These are phyloP conservation scores for Phrixothrix hirtus DNA, from an alignment of 2,888 invertebrate species.

Conservation along the genomic window DNA sequence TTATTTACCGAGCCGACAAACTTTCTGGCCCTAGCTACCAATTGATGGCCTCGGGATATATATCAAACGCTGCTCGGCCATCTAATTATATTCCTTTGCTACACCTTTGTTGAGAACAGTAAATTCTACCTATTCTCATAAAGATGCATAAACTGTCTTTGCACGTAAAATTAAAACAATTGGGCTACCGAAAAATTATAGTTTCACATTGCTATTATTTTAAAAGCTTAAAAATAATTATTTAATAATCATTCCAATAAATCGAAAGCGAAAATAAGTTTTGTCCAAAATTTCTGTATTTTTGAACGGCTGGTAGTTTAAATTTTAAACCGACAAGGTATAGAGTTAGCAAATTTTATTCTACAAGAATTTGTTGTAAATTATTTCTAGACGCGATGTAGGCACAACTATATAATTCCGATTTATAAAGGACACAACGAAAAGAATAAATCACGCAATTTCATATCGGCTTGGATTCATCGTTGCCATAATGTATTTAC, in stretches of 20 bases:
- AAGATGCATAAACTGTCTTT: neutral
- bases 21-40: conserved; percentile 53
- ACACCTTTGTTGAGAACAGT: conserved; percentile 35
- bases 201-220: too few relatives aligned
- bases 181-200: neutral
- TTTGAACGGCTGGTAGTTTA: too few relatives aligned
- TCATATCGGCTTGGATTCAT: neutral
- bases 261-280: too few relatives aligned
- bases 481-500: conserved; percentile 1
- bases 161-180: neutral
- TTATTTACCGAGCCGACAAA: conserved; percentile 54
- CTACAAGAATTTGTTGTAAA: too few relatives aligned
- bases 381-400: too few relatives aligned
- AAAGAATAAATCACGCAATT: neutral
- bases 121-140: conserved; percentile 28
- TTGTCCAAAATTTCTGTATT: too few relatives aligned
- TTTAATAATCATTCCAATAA: too few relatives aligned
- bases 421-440: too few relatives aligned
- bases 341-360: too few relatives aligned
- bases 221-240: too few relatives aligned
- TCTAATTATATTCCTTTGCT: conserved; percentile 50
- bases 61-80: conserved; percentile 49
- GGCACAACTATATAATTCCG: too few relatives aligned
- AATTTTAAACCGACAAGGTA: too few relatives aligned
- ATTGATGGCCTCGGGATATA: conserved; percentile 53